Base-by-base conservation (phyloP, 2,888 invertebrate species). In the Caenorhabditis panamensis region DNA sequence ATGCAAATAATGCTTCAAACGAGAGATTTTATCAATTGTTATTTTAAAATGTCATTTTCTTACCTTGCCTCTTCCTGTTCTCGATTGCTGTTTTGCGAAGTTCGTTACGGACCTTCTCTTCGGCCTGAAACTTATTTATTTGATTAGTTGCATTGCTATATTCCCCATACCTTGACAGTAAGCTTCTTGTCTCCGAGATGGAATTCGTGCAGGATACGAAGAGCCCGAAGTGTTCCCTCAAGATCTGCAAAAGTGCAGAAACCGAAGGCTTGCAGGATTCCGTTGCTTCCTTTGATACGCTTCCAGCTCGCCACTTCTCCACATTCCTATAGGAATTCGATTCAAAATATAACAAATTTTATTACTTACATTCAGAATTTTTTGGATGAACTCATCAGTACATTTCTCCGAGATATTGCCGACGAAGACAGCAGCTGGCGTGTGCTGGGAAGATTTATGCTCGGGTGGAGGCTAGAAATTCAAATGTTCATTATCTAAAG, bases 171-270 rank as follows among this genome's bases (percentile, higher is more conserved):
- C 90, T 92, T 91, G 83, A 97, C 97, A 77, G 98, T 95, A 87
- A 99, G 93, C 91, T 95, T 95, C 92, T 96, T 96, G 87, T 96
- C 97, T 73, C 95, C 96, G 64, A 99, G 94, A 92, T 95, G 94
- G 92, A 96, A 94, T 88, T 96, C 96, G 92, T 97, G 96, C 36
- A 99, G 93, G 84, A 99, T 93, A 54, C 93, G 89, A 83, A 99
- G 96, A 85, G 97, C 96, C 84, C 98, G 93, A 86, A 98, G 93
- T 49, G 97, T 98, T 22, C 97, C 95, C 92, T 97, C 96, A 20
- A 98, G 97, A 76, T 95, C 95, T 85, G 95, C 96, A 92, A 96
- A 96, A 93, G 98, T 98, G 93, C 97, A 96, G 93, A 98, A 99
- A 11, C 98, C 98, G 92, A 98, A 98, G n/a, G 71, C 82, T 41